Conservation (phyloP, 2,113 vertebrate species). For the Garra rufa region DNA sequence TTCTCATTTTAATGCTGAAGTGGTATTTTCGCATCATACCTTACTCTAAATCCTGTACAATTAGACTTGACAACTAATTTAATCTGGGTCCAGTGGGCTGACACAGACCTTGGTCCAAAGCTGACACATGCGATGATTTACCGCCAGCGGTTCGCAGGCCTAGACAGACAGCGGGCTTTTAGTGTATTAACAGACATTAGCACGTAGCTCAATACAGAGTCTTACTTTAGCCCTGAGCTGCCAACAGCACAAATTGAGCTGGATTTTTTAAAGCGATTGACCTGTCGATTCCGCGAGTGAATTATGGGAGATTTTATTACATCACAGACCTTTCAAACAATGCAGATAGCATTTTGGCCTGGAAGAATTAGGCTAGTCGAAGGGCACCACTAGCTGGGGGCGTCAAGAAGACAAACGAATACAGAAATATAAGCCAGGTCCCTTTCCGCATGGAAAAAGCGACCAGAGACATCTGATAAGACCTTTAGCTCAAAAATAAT, state of each 20-base stretch:
- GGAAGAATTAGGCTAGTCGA: background rate
- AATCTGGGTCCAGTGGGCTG: constrained; percentile 45
- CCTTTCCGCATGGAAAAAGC: background rate
- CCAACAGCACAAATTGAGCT: constrained; percentile 55
- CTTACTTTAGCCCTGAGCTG: constrained; percentile 42
- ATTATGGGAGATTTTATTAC: constrained; percentile 68
- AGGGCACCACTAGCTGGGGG: background rate
- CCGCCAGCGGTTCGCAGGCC: constrained; percentile 62
- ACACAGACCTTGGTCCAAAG: constrained; percentile 53
- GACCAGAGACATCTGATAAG: constrained; percentile 6
- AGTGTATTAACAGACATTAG: constrained; percentile 74
- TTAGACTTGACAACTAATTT: constrained; percentile 20
- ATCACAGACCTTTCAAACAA: constrained; percentile 41
- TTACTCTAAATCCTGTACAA: constrained; percentile 13
- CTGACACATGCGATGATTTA: constrained; percentile 63
- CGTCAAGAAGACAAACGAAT: background rate
- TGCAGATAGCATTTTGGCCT: constrained; percentile 3
- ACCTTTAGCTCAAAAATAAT: constrained; percentile 44
- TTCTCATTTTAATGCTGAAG: constrained; percentile 13
- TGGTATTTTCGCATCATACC: background rate
- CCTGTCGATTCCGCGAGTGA: constrained; percentile 59
- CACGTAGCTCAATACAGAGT: constrained; percentile 48
- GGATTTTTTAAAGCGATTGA: constrained; percentile 63
- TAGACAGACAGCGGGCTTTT: constrained; percentile 69
- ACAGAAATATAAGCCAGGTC: background rate